These are phyloP conservation scores for Lysandra coridon DNA, from an alignment of 2,888 invertebrate species.

Conservation along the genomic window DNA sequence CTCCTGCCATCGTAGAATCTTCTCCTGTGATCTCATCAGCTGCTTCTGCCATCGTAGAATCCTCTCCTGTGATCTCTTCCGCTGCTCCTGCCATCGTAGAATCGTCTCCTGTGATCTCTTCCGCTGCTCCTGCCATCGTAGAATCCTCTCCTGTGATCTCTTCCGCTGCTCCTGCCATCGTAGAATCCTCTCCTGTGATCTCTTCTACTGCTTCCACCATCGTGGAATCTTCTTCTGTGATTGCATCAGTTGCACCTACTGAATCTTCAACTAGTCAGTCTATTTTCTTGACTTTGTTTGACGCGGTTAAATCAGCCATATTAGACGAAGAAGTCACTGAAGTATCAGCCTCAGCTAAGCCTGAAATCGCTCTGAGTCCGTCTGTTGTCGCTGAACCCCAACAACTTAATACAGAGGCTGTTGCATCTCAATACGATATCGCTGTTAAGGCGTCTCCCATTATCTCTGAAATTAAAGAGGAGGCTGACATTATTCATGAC, in stretches of 20 bases:
- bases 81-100: conserved; percentile 43
- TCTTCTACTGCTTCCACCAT: conserved; percentile 15
- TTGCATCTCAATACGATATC: not conserved
- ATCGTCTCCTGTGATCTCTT: conserved; percentile 44
- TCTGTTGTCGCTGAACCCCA: not conserved
- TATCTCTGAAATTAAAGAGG: not conserved
- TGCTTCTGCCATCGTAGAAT: conserved; percentile 46
- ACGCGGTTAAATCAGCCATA: not conserved
- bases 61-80: conserved; percentile 42
- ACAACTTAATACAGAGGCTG: not conserved
- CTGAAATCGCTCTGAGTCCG: not conserved
- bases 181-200: conserved; percentile 50
- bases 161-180: not conserved
- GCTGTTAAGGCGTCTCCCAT: conserved; percentile 20
- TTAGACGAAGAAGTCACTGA: not conserved
- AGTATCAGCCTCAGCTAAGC: not conserved
- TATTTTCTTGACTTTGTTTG: not conserved
- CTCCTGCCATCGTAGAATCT: conserved; percentile 48
- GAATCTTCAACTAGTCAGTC: conserved; percentile 47
- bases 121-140: conserved; percentile 36
- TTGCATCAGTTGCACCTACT: conserved; percentile 34
- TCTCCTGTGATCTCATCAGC: conserved; percentile 38
- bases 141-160: conserved; percentile 49
- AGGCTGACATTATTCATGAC: not conserved
- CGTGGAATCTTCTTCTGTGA: conserved; percentile 50